Evolutionary conservation across 2,113 vertebrate genomes (phyloP), one percentile per base, ranked within the genome.

Genomic region (Paramisgurnus dabryanus): DNA sequence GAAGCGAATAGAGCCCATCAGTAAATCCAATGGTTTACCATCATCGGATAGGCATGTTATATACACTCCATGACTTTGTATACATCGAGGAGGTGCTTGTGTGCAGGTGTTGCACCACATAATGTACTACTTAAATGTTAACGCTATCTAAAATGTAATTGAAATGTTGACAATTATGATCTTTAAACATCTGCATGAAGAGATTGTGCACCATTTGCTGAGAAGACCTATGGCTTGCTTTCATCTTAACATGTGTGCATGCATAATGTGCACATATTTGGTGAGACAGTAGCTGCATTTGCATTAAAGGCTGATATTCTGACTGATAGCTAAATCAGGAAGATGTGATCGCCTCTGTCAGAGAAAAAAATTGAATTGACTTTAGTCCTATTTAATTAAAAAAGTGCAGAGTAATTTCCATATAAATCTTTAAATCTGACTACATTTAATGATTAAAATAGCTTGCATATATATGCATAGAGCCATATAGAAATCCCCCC

Each of bases 1-100:
- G 89, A 90, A 87, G 86, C 83, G 86, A 88, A 85, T 81, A 76
- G 85, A 88, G 88, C 88, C 90, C 89, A 85, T 91, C 89, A 85
- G 87, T 90, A 90, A 89, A 90, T 88, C 90, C 86, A 87, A 88
- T 87, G 83, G 86, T 86, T 88, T 81, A 45, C 81, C 67, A 68
- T 85, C 89, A 90, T 90, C 89, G 89, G 87, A 90, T 86, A 87
- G 50, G 85, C 85, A 82, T 79, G 75, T 74, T 80, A 84, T 70
- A 27, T 74, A 76, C 43, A 76, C 22, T 76, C 61, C 34, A 15
- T 78, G 43, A 67, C 55, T n/a, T 55, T 74, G 64, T 70, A 34
- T 80, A 60, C 5, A 73, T 5, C 6, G n/a, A 11, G 8, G 3
- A 12, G 6, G 39, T 45, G 55, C 22, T 43, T 27, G 7, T 9